Conservation (phyloP, 53 echinoderm and acorn worm species). For the Temnopleurus reevesii region DNA sequence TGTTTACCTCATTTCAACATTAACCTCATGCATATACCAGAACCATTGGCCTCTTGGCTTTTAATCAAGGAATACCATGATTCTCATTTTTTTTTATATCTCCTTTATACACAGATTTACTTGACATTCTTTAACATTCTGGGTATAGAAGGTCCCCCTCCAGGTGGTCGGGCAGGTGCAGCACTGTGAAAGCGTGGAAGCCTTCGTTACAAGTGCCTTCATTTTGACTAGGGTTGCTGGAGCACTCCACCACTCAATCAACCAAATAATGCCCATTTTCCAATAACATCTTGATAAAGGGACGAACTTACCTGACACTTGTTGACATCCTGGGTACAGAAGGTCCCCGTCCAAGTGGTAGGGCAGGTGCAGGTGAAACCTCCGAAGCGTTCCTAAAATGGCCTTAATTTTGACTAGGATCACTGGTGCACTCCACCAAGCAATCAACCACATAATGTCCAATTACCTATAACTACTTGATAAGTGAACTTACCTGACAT, state of each 20-base stretch:
- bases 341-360: slow-evolving; percentile 9
- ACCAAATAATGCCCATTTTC: no score
- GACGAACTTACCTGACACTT: neutral
- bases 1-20: slow-evolving; percentile 37
- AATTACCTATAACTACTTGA: no score
- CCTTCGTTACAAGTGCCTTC: slow-evolving; percentile 44
- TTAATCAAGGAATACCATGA: no score
- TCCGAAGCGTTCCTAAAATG: neutral
- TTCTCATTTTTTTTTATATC: no score
- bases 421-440: slow-evolving; percentile 44
- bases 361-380: slow-evolving; percentile 26
- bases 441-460: no score
- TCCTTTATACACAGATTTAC: no score
- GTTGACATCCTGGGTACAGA: slow-evolving; percentile 23
- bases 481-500: slow-evolving; percentile 48
- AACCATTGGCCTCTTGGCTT: slow-evolving; percentile 54
- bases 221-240: slow-evolving; percentile 54
- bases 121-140: slow-evolving; percentile 44
- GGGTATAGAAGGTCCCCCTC: slow-evolving; percentile 32
- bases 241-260: slow-evolving; percentile 47
- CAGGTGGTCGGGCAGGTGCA: slow-evolving; percentile 30
- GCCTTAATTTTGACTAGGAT: slow-evolving; percentile 53
- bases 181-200: neutral
- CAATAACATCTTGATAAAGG: no score
- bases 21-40: slow-evolving; percentile 50